phyloP scores from a whole-genome alignment of 2,888 invertebrate genomes.

The Parnassius mnemosyne region DNA sequence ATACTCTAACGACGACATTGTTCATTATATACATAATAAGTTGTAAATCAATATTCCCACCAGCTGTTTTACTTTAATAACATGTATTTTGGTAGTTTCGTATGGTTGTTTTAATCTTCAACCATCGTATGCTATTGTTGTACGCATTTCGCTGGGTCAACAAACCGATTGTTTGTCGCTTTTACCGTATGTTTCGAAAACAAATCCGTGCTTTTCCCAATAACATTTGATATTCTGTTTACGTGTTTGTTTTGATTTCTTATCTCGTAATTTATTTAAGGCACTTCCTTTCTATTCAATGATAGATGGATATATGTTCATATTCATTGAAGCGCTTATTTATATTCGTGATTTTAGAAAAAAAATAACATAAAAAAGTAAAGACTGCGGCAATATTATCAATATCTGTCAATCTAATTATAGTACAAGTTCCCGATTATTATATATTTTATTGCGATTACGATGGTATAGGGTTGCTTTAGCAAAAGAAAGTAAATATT shows the following conservation, averaged over 20 bases:
- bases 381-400: too few species aligned
- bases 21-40: too few species aligned
- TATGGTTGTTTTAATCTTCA: neutral
- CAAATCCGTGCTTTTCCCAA: slow-evolving; percentile 4
- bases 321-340: neutral
- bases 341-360: neutral
- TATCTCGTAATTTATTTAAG: neutral
- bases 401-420: too few species aligned
- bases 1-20: too few species aligned
- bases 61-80: too few species aligned
- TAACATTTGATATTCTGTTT: neutral
- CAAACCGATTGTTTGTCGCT: slow-evolving; percentile 5
- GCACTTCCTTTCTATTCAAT: slow-evolving; percentile 2
- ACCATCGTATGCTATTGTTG: slow-evolving; percentile 12
- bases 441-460: too few species aligned
- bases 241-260: neutral
- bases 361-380: too few species aligned
- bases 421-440: too few species aligned
- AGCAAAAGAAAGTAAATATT: too few species aligned
- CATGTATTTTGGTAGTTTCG: too few species aligned
- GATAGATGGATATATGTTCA: neutral
- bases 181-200: slow-evolving; percentile 13
- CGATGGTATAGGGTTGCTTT: too few species aligned
- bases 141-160: slow-evolving; percentile 10
- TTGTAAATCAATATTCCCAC: too few species aligned